phyloP scores from a whole-genome alignment of 2,113 vertebrate genomes.

The Actenoides hombroni region DNA sequence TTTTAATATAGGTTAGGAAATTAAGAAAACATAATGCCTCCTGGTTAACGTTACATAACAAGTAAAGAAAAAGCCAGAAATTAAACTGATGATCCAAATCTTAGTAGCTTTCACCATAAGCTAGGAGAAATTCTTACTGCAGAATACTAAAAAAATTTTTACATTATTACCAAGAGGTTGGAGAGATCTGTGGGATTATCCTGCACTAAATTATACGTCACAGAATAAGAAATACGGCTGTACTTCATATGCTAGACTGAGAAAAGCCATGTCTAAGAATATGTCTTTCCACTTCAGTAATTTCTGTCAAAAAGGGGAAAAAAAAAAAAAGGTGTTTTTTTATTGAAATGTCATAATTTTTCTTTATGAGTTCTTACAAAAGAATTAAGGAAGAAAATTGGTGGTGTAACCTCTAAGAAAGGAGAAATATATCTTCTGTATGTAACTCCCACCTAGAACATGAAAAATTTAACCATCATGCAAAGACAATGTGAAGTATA shows the following conservation, averaged over 20 bases:
- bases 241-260: neutral
- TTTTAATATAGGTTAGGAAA: neutral
- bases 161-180: neutral
- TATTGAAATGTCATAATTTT: neutral
- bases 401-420: slow-evolving; percentile 6
- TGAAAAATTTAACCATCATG: slow-evolving; percentile 20
- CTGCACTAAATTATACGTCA: neutral
- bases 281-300: neutral
- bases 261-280: neutral
- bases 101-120: neutral
- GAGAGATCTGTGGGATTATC: neutral
- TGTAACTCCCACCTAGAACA: neutral
- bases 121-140: neutral
- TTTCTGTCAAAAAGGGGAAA: neutral
- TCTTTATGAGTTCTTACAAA: slow-evolving; percentile 23
- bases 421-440: neutral
- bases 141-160: neutral
- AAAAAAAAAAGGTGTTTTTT: neutral
- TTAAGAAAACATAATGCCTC: neutral
- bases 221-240: neutral
- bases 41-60: neutral
- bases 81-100: neutral
- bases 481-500: slow-evolving; percentile 39
- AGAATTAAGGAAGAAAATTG: slow-evolving; percentile 28
- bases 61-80: neutral